Conservation (phyloP, 2,113 vertebrate species). For the Symphodus melops region DNA sequence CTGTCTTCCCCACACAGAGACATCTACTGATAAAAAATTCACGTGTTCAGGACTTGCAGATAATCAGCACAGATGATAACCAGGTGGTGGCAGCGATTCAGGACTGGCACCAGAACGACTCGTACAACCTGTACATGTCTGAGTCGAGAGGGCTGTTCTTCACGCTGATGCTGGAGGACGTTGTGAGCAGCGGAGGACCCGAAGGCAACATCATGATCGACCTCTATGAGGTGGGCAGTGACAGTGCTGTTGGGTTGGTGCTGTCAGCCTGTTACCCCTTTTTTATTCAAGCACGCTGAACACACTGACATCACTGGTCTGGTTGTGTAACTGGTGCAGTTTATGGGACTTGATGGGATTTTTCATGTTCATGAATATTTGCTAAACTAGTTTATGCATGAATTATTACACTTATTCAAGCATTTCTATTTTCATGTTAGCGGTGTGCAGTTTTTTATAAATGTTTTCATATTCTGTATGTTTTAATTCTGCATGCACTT, state of each 20-base stretch:
- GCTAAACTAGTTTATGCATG: background rate
- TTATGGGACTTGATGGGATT: background rate
- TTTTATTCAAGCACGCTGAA: conserved; percentile 6
- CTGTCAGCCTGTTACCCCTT: conserved; percentile 14
- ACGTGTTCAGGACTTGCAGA: conserved; percentile 89
- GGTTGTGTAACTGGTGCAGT: background rate
- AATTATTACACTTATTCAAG: background rate
- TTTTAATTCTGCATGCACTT: background rate
- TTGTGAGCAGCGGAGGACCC: conserved; percentile 91
- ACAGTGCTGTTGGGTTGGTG: background rate
- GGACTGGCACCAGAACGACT: conserved; percentile 95
- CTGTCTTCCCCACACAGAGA: background rate
- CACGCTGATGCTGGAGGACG: conserved; percentile 92
- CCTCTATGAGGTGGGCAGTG: conserved; percentile 92
- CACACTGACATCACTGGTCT: background rate
- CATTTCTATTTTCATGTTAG: background rate
- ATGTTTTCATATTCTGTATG: background rate
- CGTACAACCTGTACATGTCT: conserved; percentile 94
- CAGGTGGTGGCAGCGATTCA: conserved; percentile 94
- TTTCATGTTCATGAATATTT: background rate
- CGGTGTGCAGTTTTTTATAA: background rate
- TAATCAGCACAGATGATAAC: conserved; percentile 95
- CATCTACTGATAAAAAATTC: conserved; percentile 5
- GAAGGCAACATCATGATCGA: conserved; percentile 97
- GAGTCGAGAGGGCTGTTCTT: conserved; percentile 91